Evolutionary conservation across 2,797 vertebrate species (phyloP).

Genomic region (Chloroceryle amazona): DNA sequence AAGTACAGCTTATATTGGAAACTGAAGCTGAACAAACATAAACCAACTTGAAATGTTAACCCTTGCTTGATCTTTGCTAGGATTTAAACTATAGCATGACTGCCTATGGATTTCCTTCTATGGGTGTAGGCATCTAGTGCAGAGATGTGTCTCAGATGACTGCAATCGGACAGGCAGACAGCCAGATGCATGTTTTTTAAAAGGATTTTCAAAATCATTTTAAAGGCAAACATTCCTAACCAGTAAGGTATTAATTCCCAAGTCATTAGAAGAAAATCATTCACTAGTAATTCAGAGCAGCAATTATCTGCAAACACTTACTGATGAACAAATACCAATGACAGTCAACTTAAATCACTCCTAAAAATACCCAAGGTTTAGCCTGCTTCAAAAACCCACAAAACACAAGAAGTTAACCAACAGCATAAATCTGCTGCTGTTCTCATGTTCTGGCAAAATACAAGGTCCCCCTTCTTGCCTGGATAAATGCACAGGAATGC

Average conservation of each 20-base stretch:
- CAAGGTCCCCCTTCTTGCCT: rapidly evolving
- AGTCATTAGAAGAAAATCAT: not conserved
- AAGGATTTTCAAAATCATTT: not conserved
- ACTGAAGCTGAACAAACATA: not conserved
- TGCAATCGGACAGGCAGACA: not conserved
- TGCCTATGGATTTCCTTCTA: not conserved
- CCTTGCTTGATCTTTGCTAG: not conserved
- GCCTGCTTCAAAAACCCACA: not conserved
- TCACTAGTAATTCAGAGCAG: not conserved
- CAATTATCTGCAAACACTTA: not conserved
- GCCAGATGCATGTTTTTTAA: not conserved
- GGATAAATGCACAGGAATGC: not conserved
- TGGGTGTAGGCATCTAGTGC: not conserved
- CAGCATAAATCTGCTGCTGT: not conserved
- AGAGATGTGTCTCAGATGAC: not conserved
- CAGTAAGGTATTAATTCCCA: not conserved
- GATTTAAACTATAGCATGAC: not conserved
- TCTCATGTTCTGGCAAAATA: not conserved
- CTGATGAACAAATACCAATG: not conserved
- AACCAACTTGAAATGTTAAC: not conserved
- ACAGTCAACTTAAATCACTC: not conserved
- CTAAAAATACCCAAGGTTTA: not conserved
- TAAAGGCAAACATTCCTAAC: not conserved
- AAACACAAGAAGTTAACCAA: not conserved
- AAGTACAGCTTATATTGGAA: not conserved